Conservation (phyloP, 2,797 vertebrate species). For the Ctenochaetus hawaiiensis region DNA sequence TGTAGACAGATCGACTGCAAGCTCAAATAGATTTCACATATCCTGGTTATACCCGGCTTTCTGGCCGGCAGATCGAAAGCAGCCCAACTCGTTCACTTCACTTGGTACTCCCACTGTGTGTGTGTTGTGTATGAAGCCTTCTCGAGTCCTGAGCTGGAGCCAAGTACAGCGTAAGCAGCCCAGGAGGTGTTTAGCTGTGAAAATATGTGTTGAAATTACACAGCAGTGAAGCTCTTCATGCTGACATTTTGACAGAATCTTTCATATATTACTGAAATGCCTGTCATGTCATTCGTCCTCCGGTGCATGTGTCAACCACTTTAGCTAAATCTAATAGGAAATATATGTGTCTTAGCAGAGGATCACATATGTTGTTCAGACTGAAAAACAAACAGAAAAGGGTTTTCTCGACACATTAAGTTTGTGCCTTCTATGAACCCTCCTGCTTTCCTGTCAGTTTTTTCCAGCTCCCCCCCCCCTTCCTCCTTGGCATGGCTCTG, state of each 20-base stretch:
- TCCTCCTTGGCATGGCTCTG: constrained; percentile 3
- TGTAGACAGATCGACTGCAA: constrained; percentile 30
- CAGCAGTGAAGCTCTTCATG: constrained; percentile 15
- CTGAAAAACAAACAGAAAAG: neutral
- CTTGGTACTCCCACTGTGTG: constrained; percentile 9
- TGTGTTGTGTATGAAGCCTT: constrained; percentile 18
- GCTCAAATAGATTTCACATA: constrained; percentile 39
- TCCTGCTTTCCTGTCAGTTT: constrained; percentile 7
- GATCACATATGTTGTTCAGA: constrained; percentile 25
- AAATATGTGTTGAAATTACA: constrained; percentile 39
- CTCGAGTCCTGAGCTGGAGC: constrained; percentile 37
- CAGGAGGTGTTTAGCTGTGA: constrained; percentile 47
- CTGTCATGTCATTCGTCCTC: constrained; percentile 19
- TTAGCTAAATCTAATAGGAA: constrained; percentile 4
- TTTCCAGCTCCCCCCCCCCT: neutral
- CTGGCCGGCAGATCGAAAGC: constrained; percentile 20
- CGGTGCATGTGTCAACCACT: constrained; percentile 20
- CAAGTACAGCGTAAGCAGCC: constrained; percentile 44
- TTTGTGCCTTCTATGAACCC: neutral
- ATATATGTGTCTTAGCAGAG: neutral
- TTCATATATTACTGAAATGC: neutral
- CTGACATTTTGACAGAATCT: constrained; percentile 35
- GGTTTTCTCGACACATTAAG: constrained; percentile 14
- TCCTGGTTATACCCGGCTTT: constrained; percentile 33
- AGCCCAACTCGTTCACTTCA: constrained; percentile 2